Evolutionary conservation across 2,888 invertebrate genomes (phyloP), one percentile per base, ranked within the genome.

Genomic region (Pandemis heparana): DNA sequence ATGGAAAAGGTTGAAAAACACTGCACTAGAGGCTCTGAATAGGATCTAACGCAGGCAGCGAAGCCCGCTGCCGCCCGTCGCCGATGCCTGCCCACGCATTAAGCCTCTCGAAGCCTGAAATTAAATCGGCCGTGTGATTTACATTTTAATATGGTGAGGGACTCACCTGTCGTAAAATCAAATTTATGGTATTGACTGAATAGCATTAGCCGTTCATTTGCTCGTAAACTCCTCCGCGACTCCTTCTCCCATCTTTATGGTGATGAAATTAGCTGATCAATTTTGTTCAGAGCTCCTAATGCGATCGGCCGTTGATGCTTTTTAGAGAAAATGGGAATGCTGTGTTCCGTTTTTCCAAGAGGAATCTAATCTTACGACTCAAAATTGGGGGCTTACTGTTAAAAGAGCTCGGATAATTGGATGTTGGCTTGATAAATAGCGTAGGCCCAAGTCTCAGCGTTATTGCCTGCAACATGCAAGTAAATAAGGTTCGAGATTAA

Each of bases 141-240:
- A 92, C 92, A 92, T 93, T 92, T 93, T 92, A 92, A 93, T 92
- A 93, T 91, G 89, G 87, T 83, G 82, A 90, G 92, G 91, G 91
- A 89, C 89, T 86, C 88, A 92, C 92, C 92, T 92, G 92, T 87
- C 85, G 87, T 92, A 89, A 87, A 91, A 89, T 87, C 83, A 85
- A 88, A 92, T 92, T 92, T 92, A 92, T 90, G 85, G 87, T 89
- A 90, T 91, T 89, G 91, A 89, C 87, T 85, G 82, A 83, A 85
- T 83, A 83, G 82, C 85, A 86, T 85, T 86, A 86, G 81, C 82
- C 84, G 81, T 82, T 84, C 84, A 83, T 83, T 85, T 79, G 72
- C 74, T 80, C 78, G 77, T 81, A 79, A 80, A 80, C 76, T 75
- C 77, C 76, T 72, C 78, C 74, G 64, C 74, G 75, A 72, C 75